Conservation (phyloP, 2,797 vertebrate species). For the Megaceryle alcyon region DNA sequence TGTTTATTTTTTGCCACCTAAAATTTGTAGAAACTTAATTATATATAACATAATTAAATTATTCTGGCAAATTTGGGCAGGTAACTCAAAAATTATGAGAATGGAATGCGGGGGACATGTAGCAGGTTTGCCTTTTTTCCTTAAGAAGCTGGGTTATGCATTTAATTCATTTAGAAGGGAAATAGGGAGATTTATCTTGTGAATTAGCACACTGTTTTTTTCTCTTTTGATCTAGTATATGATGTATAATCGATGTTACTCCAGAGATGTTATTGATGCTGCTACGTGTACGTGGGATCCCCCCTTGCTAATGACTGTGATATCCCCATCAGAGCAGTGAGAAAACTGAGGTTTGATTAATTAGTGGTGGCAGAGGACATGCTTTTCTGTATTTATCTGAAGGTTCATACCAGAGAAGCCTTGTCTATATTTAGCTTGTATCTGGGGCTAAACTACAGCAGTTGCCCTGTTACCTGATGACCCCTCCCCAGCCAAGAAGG, state of each 20-base stretch:
- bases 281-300: background rate
- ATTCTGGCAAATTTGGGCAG: background rate
- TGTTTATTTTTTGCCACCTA: background rate
- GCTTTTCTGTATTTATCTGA: background rate
- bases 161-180: background rate
- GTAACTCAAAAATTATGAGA: background rate
- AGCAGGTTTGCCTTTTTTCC: background rate
- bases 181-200: background rate
- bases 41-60: background rate
- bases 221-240: background rate
- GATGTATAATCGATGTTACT: constrained; percentile 16
- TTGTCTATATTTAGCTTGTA: background rate
- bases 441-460: background rate
- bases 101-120: background rate
- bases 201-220: background rate
- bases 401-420: background rate
- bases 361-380: background rate
- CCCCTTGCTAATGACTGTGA: background rate
- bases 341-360: constrained; percentile 1
- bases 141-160: background rate
- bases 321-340: background rate
- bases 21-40: background rate
- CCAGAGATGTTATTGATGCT: constrained; percentile 2
- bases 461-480: background rate
- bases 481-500: background rate